phyloP scores from a whole-genome alignment of 2,888 invertebrate genomes.

The Suillia variegata region DNA sequence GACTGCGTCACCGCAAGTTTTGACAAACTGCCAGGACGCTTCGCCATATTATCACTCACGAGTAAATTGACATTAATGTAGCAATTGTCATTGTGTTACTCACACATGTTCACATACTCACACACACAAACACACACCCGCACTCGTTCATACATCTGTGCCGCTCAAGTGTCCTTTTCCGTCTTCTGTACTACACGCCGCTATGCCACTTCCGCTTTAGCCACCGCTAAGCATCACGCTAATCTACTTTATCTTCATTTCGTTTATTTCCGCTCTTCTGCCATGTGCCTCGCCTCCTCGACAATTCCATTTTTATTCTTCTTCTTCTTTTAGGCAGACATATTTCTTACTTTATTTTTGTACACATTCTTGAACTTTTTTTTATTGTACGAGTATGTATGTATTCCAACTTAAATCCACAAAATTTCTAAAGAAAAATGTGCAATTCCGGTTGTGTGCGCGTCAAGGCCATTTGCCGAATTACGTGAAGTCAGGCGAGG shows the following conservation, averaged over 20 bases:
- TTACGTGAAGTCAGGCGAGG: not conserved
- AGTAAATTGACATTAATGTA: slow-evolving; percentile 9
- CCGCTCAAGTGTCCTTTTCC: not conserved
- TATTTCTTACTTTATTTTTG: slow-evolving; percentile 16
- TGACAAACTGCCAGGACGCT: not conserved
- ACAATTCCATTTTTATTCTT: not conserved
- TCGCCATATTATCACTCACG: not conserved
- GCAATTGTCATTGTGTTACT: slow-evolving; percentile 1
- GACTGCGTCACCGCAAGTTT: slow-evolving; percentile 30
- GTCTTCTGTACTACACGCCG: not conserved
- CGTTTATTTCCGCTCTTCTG: slow-evolving; percentile 5
- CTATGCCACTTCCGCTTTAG: not conserved
- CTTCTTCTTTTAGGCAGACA: not conserved
- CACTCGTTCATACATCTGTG: not conserved
- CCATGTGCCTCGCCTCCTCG: not conserved
- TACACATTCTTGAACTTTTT: slow-evolving; percentile 2
- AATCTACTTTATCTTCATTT: slow-evolving; percentile 17
- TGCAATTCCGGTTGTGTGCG: not conserved
- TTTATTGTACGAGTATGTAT: not conserved
- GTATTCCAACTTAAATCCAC: not conserved
- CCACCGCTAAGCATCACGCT: slow-evolving; percentile 2
- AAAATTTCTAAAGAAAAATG: not conserved
- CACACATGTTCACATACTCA: not conserved
- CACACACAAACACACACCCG: not conserved
- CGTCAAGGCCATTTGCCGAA: slow-evolving; percentile 1